These are phyloP conservation scores for Sesia bembeciformis DNA, from an alignment of 2,888 invertebrate genomes.

Conservation along the genomic window DNA sequence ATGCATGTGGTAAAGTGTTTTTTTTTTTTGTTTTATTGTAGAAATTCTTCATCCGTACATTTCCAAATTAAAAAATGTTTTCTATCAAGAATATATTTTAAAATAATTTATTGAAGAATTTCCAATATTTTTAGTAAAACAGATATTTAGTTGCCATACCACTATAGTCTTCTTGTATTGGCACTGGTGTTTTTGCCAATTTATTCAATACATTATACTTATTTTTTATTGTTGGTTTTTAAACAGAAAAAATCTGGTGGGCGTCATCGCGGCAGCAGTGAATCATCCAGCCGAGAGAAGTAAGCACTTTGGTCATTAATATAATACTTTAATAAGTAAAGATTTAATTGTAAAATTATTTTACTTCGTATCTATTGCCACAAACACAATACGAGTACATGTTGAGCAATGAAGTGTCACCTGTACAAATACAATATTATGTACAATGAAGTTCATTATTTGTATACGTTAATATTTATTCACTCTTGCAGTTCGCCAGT, in stretches of 20 bases:
- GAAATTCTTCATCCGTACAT: slow-evolving; percentile 31
- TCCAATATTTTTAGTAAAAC: slow-evolving; percentile 36
- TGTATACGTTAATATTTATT: background rate
- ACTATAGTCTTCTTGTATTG: slow-evolving; percentile 70
- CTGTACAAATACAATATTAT: background rate
- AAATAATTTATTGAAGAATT: slow-evolving; percentile 26
- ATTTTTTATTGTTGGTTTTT: slow-evolving; percentile 33
- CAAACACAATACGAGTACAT: no score
- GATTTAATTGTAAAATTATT: no score
- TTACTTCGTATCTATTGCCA: no score
- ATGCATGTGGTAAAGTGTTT: slow-evolving; percentile 59
- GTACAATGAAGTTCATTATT: background rate
- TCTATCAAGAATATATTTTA: background rate
- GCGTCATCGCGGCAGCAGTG: slow-evolving; percentile 54
- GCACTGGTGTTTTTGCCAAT: slow-evolving; percentile 61
- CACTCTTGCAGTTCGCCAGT: slow-evolving; percentile 53
- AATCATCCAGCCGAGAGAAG: slow-evolving; percentile 52
- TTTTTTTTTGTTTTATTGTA: slow-evolving; percentile 23
- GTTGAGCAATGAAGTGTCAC: background rate
- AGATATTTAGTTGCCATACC: slow-evolving; percentile 61
- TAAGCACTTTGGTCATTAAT: slow-evolving; percentile 12
- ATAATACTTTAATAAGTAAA: no score
- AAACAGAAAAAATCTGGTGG: slow-evolving; percentile 65
- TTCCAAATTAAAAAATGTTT: background rate
- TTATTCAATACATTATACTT: slow-evolving; percentile 22